phyloP scores from a whole-genome alignment of 1,140 invertebrate genomes.

The Lithobius niger region DNA sequence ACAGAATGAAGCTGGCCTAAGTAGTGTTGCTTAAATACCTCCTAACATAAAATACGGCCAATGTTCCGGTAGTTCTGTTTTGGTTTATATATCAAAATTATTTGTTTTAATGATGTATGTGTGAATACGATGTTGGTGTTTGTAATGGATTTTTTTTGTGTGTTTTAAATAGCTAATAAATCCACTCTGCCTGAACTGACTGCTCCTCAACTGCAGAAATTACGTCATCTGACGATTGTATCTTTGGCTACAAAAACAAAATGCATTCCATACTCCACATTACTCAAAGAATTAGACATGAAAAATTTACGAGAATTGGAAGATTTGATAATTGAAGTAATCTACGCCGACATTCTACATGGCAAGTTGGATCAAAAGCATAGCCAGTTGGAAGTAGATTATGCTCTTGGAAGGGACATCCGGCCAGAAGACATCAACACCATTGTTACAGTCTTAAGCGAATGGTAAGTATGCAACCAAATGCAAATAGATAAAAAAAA shows the following conservation, averaged over 20 bases:
- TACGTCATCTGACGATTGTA: constrained; percentile 90
- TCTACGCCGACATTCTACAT: constrained; percentile 93
- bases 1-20: too few relatives aligned
- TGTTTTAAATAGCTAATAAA: constrained; percentile 43
- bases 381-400: constrained; percentile 82
- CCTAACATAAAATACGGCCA: too few relatives aligned
- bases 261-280: constrained; percentile 73
- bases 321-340: constrained; percentile 94
- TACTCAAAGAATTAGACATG: constrained; percentile 77
- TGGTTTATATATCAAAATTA: too few relatives aligned
- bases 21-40: too few relatives aligned
- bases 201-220: constrained; percentile 67
- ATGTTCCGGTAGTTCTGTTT: too few relatives aligned
- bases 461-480: too few relatives aligned
- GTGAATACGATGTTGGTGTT: not conserved
- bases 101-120: too few relatives aligned
- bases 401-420: constrained; percentile 84
- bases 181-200: constrained; percentile 61
- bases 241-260: constrained; percentile 81
- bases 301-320: constrained; percentile 86
- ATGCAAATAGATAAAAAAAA: too few relatives aligned
- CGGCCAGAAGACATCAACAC: constrained; percentile 57
- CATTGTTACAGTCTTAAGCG: constrained; percentile 64
- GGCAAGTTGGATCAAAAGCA: constrained; percentile 94
- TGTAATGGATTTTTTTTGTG: constrained; percentile 18